Base-by-base conservation (phyloP, 23 tunicate genomes). In the Phallusia fumigata region DNA sequence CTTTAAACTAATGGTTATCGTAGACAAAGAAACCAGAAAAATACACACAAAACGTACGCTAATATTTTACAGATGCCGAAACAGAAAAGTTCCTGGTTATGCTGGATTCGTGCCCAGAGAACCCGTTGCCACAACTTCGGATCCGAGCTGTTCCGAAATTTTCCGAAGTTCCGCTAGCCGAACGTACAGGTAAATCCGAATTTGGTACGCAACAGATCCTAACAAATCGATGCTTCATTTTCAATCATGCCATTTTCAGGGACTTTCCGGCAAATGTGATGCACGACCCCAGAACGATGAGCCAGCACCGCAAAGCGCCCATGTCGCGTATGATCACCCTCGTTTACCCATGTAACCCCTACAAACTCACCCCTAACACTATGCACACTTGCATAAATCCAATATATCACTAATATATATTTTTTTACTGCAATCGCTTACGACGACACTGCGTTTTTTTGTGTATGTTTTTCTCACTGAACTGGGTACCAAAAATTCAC, bases 51-150 rank as follows among this genome's bases (percentile, higher is more conserved):
- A 40, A 40, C 74, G 12, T 13, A 40, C 10, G 10, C 10, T 10
- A 40, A 3, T 40, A 40, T 10, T 58, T 32, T 81, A 0, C 64
- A 91, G 96, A 74, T 91, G 88, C 36, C 86, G 85, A 31, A 65
- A 76, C 32, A 81, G 97, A 13, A 89, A 84, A 34, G 30, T 92
- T 0, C 91, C 97, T 0, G 91, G 91, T 0, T 92, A 87, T 44
- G 79, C 76, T 0, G 97, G 97, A 10, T 92, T 77, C 53, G 88
- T 92, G 18, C 97, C 97, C 32, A 52, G 84, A 44, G 97, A 86
- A 51, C 97, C 97, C 24, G 91, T 87, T 16, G 80, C 76, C 10
- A 88, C 82, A 47, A 79, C 33, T n/a, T 83, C 51, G 30, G 83
- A 79, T 65, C 82, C 79, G 18, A 33, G 32, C 0, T 58, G 58